Conservation (phyloP, 2,797 vertebrate species). For the Lepus townsendii region DNA sequence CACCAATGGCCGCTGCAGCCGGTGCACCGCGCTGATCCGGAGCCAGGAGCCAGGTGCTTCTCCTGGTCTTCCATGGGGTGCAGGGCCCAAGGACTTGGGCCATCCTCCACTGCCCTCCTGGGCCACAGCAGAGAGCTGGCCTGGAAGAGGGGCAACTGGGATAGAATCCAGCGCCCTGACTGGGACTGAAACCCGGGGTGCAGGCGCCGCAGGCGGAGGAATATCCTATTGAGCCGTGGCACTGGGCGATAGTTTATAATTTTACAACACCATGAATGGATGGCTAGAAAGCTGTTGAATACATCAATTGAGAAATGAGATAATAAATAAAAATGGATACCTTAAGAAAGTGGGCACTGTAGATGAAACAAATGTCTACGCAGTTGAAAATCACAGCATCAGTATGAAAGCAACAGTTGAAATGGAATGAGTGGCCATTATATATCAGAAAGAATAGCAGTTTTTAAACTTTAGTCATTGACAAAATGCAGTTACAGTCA, state of each 20-base stretch:
- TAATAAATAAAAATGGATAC: not conserved
- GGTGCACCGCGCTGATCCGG: too few relatives aligned
- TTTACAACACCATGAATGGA: not conserved
- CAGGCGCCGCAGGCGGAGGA: too few relatives aligned
- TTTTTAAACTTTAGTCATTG: not conserved
- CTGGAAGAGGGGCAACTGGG: too few relatives aligned
- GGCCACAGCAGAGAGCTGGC: too few relatives aligned
- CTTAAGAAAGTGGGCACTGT: not conserved
- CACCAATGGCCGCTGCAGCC: too few relatives aligned
- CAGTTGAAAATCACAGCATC: not conserved
- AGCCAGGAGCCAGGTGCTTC: too few relatives aligned
- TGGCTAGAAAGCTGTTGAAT: not conserved
- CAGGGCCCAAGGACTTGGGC: too few relatives aligned
- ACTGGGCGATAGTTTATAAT: not conserved
- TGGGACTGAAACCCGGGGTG: too few relatives aligned
- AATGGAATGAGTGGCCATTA: not conserved
- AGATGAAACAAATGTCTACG: not conserved
- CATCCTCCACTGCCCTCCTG: too few relatives aligned
- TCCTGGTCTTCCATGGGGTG: too few relatives aligned
- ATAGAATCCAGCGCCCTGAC: too few relatives aligned
- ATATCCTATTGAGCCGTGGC: too few relatives aligned
- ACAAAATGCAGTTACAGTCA: not conserved
- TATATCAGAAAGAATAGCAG: not conserved
- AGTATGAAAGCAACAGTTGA: not conserved
- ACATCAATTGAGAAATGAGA: not conserved